Evolutionary conservation across 2,888 invertebrate genomes (phyloP).

Genomic region (Andrena bicolor): DNA sequence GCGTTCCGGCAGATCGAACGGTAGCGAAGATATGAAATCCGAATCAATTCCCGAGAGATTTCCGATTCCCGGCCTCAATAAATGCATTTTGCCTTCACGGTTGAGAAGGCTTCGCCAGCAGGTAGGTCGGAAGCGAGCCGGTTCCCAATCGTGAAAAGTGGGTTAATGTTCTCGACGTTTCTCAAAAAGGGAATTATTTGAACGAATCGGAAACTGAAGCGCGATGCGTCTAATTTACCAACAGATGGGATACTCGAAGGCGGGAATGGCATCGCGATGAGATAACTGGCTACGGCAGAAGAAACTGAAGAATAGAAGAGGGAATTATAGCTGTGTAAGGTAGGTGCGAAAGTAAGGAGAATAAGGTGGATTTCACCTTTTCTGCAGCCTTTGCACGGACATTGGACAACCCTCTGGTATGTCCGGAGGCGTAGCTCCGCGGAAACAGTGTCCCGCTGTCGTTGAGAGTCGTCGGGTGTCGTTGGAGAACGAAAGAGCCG

Average conservation of each 20-base stretch:
- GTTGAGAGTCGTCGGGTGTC: constrained; percentile 37
- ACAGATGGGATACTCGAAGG: not conserved
- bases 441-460: constrained; percentile 24
- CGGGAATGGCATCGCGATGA: not conserved
- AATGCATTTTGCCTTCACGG: constrained; percentile 58
- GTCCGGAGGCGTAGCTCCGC: constrained; percentile 52
- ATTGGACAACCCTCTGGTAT: constrained; percentile 51
- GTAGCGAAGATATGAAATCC: constrained; percentile 66
- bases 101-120: constrained; percentile 33
- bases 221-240: constrained; percentile 35
- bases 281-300: not conserved
- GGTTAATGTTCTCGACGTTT: constrained; percentile 48
- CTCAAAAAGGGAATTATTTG: constrained; percentile 25
- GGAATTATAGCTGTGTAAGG: not conserved
- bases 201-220: constrained; percentile 24
- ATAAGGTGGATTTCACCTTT: constrained; percentile 51
- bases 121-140: constrained; percentile 47
- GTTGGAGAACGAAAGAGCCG: constrained; percentile 20
- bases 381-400: constrained; percentile 64
- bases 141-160: constrained; percentile 36
- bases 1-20: constrained; percentile 54
- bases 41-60: constrained; percentile 54
- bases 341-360: not conserved
- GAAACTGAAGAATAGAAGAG: constrained; percentile 7
- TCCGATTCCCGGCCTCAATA: constrained; percentile 57